Base-by-base conservation (phyloP, 2,888 invertebrate species). In the Caenorhabditis panamensis region DNA sequence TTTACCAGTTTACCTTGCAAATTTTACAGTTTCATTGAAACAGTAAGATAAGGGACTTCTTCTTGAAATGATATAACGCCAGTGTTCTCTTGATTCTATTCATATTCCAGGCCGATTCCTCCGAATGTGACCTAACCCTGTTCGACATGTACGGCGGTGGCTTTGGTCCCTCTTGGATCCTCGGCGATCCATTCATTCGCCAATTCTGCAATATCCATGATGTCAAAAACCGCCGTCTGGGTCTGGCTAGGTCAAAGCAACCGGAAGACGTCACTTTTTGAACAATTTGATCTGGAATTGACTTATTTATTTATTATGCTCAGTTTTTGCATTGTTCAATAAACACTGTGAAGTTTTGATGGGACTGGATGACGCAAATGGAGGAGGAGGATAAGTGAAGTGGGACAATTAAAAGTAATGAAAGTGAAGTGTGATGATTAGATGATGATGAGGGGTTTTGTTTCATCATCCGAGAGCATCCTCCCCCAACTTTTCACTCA, bases 111-210 rank as follows among this genome's bases (percentile, higher is more conserved):
- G 62, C 68, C 6, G 64, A 66, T 9, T 8, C 59, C 16, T 20
- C 20, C 5, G 82, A 82, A 66, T 82, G 84, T 47, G 82, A 78
- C 9, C 61, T 84, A 22, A 69, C 82, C 0, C 53, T 84, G 0
- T 84, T 84, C 63, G 69, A 56, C 13, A 76, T 79, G 58, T 72
- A 72, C 11, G 76, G 76, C 16, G 68, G 67, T 3, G 72, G 75
- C 1, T 83, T 79, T 51, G 80, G 80, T 2, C 84, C 84, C 1
- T 56, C 79, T 6, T 86, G 85, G 85, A 84, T 86, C 24, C 83
- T 86, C 6, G 86, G 86, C 3, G 85, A 85, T 47, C 83, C 86
- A 2, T 85, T 86, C 63, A 85, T 86, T 51, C 82, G 86, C 16
- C n/a, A n/a, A n/a, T n/a, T n/a, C n/a, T n/a, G n/a, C n/a, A n/a